phyloP scores from a whole-genome alignment of 2,113 vertebrate species.

The Eira barbara region DNA sequence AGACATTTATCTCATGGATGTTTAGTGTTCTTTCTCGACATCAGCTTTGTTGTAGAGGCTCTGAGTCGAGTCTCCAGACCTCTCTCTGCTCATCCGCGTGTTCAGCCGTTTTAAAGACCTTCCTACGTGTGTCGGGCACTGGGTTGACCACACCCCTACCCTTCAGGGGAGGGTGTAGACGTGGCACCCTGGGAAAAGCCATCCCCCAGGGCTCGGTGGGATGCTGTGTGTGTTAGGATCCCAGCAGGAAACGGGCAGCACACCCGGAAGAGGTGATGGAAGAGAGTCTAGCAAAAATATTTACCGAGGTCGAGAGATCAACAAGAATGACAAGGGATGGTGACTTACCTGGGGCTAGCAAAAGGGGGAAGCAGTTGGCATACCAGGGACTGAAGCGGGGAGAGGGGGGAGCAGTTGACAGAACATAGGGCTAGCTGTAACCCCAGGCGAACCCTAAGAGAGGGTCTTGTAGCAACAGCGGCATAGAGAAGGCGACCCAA shows the following conservation, averaged over 20 bases:
- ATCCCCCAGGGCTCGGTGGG: background rate
- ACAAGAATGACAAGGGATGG: background rate
- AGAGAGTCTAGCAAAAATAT: background rate
- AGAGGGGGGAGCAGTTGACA: background rate
- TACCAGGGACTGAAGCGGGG: background rate
- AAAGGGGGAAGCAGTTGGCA: background rate
- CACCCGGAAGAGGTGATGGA: background rate
- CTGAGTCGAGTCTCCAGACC: background rate
- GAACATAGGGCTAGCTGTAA: background rate
- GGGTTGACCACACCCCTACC: background rate
- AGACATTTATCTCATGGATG: background rate
- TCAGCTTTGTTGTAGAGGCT: background rate
- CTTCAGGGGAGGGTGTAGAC: background rate
- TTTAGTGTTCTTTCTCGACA: background rate
- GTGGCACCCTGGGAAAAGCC: background rate
- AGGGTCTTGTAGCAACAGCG: background rate
- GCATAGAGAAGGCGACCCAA: background rate
- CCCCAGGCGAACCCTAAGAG: accelerated
- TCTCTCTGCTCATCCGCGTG: background rate
- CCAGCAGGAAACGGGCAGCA: background rate
- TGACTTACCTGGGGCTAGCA: background rate
- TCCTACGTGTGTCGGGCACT: background rate
- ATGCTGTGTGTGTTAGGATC: background rate
- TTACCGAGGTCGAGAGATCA: background rate
- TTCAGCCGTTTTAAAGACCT: background rate